phyloP scores from a whole-genome alignment of 2,888 invertebrate species.

The Yponomeuta sedellus region DNA sequence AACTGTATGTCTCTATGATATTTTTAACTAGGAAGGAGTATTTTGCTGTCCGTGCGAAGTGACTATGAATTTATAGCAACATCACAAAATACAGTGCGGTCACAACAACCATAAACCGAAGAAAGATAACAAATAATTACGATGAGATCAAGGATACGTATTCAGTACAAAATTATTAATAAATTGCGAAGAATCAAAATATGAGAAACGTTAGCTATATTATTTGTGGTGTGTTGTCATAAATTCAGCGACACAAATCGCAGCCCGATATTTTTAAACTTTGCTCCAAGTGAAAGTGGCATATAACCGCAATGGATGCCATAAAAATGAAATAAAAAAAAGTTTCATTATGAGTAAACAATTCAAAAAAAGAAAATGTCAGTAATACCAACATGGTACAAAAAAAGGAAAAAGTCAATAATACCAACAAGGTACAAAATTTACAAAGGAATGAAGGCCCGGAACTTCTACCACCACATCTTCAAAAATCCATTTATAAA shows the following conservation, averaged over 20 bases:
- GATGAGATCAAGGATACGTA: not conserved
- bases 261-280: not conserved
- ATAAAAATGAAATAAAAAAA: not conserved
- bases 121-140: not conserved
- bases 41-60: conserved; percentile 2
- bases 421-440: not conserved
- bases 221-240: not conserved
- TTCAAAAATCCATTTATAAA: not conserved
- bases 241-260: not conserved
- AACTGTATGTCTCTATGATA: conserved; percentile 8
- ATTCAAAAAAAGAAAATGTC: not conserved
- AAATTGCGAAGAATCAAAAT: not conserved
- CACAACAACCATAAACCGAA: not conserved
- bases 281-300: not conserved
- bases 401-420: not conserved
- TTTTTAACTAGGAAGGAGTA: conserved; percentile 13
- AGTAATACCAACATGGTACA: not conserved
- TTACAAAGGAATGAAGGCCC: not conserved
- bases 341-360: not conserved
- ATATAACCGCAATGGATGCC: not conserved
- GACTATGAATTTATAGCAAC: not conserved
- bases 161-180: not conserved
- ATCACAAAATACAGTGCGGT: not conserved
- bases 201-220: not conserved
- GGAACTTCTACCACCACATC: not conserved